These are phyloP conservation scores for Pipistrellus kuhlii DNA, from an alignment of 2,797 vertebrate species.

Conservation along the genomic window DNA sequence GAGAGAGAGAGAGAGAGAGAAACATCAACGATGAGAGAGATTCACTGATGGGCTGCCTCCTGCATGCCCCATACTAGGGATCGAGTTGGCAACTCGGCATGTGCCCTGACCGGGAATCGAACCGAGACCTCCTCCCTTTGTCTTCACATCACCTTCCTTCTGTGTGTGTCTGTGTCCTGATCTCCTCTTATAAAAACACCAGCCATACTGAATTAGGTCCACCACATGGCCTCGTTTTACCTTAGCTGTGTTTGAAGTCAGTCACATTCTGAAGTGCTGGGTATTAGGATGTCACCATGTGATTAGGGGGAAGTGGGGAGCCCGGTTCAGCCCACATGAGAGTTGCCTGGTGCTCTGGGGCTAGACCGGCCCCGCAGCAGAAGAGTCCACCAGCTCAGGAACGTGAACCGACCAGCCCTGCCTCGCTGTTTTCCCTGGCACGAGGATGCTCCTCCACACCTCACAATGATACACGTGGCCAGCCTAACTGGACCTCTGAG, in stretches of 20 bases:
- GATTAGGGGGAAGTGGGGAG: background rate
- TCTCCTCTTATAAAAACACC: background rate
- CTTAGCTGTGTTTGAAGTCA: background rate
- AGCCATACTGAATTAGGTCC: background rate
- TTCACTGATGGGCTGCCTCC: too few relatives aligned
- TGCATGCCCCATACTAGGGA: too few relatives aligned
- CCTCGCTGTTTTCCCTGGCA: background rate
- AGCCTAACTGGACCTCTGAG: accelerated
- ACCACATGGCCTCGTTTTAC: background rate
- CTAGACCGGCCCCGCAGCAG: accelerated
- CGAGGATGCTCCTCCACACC: background rate
- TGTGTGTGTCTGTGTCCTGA: background rate
- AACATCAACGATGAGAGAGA: too few relatives aligned
- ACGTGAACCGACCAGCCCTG: background rate
- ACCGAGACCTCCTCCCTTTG: too few relatives aligned
- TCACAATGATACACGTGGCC: accelerated
- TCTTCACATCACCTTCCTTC: background rate
- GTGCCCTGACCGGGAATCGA: too few relatives aligned
- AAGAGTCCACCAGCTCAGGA: background rate
- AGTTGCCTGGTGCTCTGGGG: background rate
- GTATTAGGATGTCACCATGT: background rate
- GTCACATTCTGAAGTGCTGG: background rate
- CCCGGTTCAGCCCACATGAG: background rate
- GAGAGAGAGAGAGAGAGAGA: too few relatives aligned
- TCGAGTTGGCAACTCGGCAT: too few relatives aligned